phyloP scores from a whole-genome alignment of 2,113 vertebrate species.

The Nestor notabilis region DNA sequence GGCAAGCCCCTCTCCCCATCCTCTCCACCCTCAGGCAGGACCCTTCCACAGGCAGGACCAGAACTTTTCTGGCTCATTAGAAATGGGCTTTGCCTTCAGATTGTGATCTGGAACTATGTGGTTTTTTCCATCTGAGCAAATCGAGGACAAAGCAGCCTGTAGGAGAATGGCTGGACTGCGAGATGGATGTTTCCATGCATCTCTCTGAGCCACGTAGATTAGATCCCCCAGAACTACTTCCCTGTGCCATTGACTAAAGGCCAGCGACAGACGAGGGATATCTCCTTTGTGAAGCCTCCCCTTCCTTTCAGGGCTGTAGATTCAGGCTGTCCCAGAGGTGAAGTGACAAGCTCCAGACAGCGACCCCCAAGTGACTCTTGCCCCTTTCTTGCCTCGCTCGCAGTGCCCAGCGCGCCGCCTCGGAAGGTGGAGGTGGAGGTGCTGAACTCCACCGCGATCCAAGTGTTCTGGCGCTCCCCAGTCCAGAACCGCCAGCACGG shows the following conservation, averaged over 20 bases:
- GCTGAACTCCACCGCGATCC: conserved; percentile 92
- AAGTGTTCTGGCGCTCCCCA: conserved; percentile 95
- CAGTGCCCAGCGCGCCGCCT: conserved; percentile 95
- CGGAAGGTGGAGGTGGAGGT: conserved; percentile 95
- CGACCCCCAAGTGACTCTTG: neutral
- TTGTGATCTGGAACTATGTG: neutral
- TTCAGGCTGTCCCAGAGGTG: accelerated
- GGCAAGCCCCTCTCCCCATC: neutral
- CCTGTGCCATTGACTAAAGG: neutral
- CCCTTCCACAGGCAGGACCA: neutral
- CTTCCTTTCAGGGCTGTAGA: neutral
- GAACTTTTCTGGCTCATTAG: neutral
- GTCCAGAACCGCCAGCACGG: conserved; percentile 90
- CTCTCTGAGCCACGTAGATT: accelerated
- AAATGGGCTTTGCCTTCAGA: neutral
- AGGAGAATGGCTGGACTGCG: neutral
- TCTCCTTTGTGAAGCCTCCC: neutral
- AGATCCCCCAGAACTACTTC: neutral
- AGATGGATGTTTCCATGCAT: neutral
- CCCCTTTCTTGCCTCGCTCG: neutral
- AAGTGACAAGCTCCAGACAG: neutral
- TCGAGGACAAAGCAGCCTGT: neutral
- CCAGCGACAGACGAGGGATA: accelerated
- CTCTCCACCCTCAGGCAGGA: neutral
- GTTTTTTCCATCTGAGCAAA: neutral